These are phyloP conservation scores for Netelia fuscicornis DNA, from an alignment of 2,888 invertebrate genomes.

Conservation along the genomic window DNA sequence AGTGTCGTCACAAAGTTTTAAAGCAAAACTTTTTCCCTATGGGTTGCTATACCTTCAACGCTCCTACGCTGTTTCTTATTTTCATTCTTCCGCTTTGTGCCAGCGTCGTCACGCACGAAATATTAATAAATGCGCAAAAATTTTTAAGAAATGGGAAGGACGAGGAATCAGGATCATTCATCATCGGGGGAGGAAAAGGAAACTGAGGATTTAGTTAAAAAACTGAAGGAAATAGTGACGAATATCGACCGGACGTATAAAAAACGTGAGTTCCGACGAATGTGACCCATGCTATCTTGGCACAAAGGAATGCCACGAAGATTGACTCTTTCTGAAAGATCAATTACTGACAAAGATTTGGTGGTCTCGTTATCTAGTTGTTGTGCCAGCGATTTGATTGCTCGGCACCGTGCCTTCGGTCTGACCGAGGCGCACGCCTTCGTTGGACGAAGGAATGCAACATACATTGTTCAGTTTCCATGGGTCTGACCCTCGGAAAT, in stretches of 20 bases:
- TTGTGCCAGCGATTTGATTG: constrained; percentile 37
- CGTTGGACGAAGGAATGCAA: constrained; percentile 27
- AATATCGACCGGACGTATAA: constrained; percentile 13
- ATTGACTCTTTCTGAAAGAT: constrained; percentile 11
- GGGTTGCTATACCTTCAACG: neutral
- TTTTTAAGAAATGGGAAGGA: constrained; percentile 31
- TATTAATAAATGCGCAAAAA: constrained; percentile 18
- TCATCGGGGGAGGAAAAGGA: constrained; percentile 9
- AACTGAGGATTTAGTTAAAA: constrained; percentile 19
- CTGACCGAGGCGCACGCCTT: neutral
- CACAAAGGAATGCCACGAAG: constrained; percentile 5
- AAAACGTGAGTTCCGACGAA: constrained; percentile 20
- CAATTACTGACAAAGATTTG: constrained; percentile 2
- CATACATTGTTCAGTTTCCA: constrained; percentile 13
- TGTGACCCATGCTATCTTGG: neutral
- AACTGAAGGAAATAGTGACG: constrained; percentile 24
- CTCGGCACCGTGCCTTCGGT: constrained; percentile 17
- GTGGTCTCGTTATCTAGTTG: constrained; percentile 10
- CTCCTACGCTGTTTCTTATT: neutral
- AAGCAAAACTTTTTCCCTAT: constrained; percentile 1
- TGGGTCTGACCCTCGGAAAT: constrained; percentile 19
- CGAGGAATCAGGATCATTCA: constrained; percentile 24
- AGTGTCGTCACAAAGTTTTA: constrained; percentile 29
- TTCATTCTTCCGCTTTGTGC: constrained; percentile 47
- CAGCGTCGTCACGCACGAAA: constrained; percentile 33